A percentile compares a stretch with the other conserved stretches of the same genome.
These are phyloP conservation scores for Potamarius usumacintae DNA, from an alignment of 2,113 vertebrate species.

Conservation along the genomic window DNA sequence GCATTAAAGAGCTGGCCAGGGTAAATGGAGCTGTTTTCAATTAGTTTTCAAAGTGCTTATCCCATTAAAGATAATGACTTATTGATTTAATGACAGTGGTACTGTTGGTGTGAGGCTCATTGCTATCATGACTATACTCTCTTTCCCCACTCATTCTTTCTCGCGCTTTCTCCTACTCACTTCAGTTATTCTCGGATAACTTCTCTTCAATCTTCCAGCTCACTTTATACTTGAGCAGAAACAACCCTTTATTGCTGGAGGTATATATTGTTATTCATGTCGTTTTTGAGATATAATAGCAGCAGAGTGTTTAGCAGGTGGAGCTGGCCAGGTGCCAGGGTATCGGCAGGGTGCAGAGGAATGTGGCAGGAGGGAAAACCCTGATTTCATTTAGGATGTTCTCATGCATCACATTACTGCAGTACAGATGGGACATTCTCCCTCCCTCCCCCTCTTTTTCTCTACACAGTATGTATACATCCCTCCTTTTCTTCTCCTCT, in stretches of 20 bases:
- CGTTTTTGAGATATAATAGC: conserved; percentile 1
- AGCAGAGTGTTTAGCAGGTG: conserved; percentile 8
- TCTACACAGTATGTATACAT: not conserved
- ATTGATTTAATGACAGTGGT: conserved; percentile 97
- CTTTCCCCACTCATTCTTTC: conserved; percentile 48
- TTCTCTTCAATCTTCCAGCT: too few relatives aligned
- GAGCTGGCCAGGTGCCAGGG: conserved; percentile 16
- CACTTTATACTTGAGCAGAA: not conserved
- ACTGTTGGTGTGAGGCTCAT: conserved; percentile 90
- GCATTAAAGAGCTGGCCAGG: conserved; percentile 83
- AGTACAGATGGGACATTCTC: conserved; percentile 67
- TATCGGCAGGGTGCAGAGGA: conserved; percentile 26
- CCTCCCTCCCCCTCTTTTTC: conserved; percentile 56
- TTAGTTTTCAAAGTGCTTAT: conserved; percentile 99
- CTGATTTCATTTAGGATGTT: conserved; percentile 69
- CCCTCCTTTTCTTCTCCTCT: not conserved
- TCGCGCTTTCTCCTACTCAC: conserved; percentile 17
- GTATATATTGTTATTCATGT: not conserved
- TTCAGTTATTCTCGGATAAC: not conserved
- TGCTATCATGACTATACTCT: conserved; percentile 79
- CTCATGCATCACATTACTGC: conserved; percentile 65
- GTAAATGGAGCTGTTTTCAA: conserved; percentile 99
- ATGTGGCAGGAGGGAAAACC: conserved; percentile 38
- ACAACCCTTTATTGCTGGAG: not conserved
- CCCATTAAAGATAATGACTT: conserved; percentile 99